phyloP scores from a whole-genome alignment of 2,888 invertebrate species.

The Gortyna flavago region DNA sequence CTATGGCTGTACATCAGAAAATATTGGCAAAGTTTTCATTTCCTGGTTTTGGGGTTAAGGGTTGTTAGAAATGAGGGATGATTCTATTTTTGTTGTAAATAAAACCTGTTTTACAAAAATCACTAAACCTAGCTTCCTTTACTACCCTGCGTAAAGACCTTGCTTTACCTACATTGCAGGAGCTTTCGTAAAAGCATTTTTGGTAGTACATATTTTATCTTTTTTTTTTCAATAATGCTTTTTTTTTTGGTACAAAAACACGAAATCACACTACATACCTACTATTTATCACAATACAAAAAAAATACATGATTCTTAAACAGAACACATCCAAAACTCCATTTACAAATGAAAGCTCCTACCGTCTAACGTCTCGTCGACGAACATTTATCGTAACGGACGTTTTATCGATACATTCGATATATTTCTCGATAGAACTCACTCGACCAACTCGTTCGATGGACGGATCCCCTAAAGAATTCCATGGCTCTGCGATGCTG shows the following conservation, averaged over 20 bases:
- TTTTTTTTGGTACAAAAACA: not conserved
- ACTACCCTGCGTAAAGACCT: not conserved
- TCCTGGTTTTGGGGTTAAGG: conserved; percentile 42
- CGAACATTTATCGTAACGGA: conserved; percentile 56
- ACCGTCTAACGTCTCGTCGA: conserved; percentile 17
- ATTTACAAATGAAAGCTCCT: conserved; percentile 55
- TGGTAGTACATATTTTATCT: not conserved
- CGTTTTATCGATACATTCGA: conserved; percentile 52
- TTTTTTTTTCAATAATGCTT: not conserved
- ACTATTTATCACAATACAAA: not conserved
- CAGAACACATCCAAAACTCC: conserved; percentile 26
- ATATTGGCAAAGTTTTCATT: conserved; percentile 56
- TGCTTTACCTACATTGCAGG: not conserved
- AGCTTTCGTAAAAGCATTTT: not conserved
- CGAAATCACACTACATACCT: not conserved
- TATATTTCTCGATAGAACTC: conserved; percentile 35
- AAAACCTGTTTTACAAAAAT: not conserved
- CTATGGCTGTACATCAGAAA: conserved; percentile 52
- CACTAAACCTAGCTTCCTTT: not conserved
- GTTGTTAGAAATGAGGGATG: conserved; percentile 1
- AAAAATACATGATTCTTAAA: not conserved
- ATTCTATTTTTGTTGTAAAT: not conserved
- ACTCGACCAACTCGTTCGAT: conserved; percentile 6
- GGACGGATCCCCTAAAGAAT: conserved; percentile 54
- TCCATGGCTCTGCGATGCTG: conserved; percentile 37